These are phyloP conservation scores for Myrmophylax atrothorax DNA, from an alignment of 2,113 vertebrate genomes.

Conservation along the genomic window DNA sequence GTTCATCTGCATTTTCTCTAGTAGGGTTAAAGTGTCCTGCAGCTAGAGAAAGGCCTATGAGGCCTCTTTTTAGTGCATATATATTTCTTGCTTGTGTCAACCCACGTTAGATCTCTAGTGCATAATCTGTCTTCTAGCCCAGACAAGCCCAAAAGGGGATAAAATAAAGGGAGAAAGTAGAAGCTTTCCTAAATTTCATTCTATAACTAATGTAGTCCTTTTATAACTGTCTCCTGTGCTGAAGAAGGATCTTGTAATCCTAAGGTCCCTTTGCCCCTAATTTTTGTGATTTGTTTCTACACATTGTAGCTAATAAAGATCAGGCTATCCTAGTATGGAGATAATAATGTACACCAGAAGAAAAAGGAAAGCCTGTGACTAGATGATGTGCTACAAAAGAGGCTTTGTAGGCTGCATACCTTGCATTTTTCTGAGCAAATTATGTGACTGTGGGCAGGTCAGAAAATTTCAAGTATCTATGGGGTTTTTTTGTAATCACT, in stretches of 20 bases:
- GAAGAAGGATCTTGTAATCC: not conserved
- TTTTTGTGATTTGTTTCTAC: not conserved
- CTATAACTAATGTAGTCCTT: not conserved
- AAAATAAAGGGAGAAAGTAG: not conserved
- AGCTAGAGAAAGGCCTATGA: not conserved
- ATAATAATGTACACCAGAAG: not conserved
- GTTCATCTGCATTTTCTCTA: not conserved
- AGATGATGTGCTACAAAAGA: not conserved
- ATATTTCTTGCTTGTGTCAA: not conserved
- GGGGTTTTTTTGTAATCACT: not conserved
- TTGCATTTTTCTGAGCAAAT: constrained; percentile 40
- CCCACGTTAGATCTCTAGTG: not conserved
- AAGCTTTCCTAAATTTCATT: not conserved
- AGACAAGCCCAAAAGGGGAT: not conserved
- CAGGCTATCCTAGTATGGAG: not conserved
- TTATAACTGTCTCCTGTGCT: not conserved
- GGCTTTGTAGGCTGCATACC: constrained; percentile 32
- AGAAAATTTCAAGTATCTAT: constrained; percentile 39
- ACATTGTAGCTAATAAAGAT: not conserved
- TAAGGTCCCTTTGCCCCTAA: not conserved
- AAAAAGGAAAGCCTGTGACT: not conserved
- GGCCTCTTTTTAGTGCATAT: not conserved
- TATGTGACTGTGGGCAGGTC: constrained; percentile 21
- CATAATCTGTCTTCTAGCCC: not conserved
- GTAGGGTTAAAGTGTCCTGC: not conserved